A percentile compares a stretch with the other conserved stretches of the same genome.
phyloP scores from a whole-genome alignment of 2,888 invertebrate genomes.

The Tinea semifulvella region DNA sequence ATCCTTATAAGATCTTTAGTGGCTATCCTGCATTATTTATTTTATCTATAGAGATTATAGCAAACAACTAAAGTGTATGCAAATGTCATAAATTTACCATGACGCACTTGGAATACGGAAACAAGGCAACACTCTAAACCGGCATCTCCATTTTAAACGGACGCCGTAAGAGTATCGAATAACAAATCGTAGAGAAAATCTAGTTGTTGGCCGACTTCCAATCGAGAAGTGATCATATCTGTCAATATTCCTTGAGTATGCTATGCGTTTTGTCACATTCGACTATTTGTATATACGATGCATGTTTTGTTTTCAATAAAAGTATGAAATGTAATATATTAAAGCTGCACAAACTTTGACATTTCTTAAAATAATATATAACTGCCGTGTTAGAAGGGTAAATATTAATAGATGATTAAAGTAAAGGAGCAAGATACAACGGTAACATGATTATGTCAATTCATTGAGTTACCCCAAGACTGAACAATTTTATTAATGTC shows the following conservation, averaged over 20 bases:
- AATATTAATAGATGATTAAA: too few species aligned
- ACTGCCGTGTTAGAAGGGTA: too few species aligned
- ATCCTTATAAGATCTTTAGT: too few species aligned
- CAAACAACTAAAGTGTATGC: slow-evolving; percentile 32
- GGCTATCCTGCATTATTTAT: neutral
- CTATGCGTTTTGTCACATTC: slow-evolving; percentile 37
- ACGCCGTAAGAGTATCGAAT: slow-evolving; percentile 52
- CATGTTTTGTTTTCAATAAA: slow-evolving; percentile 8
- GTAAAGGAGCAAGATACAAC: neutral
- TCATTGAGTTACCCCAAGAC: slow-evolving; percentile 46
- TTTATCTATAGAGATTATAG: slow-evolving; percentile 3
- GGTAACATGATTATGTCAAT: slow-evolving; percentile 54
- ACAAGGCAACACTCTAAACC: slow-evolving; percentile 50
- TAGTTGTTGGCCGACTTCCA: slow-evolving; percentile 60
- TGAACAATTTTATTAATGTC: slow-evolving; percentile 55
- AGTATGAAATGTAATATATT: slow-evolving; percentile 8
- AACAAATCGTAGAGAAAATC: slow-evolving; percentile 60
- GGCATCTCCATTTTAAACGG: slow-evolving; percentile 60
- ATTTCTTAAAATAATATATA: too few species aligned
- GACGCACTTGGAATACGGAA: slow-evolving; percentile 47
- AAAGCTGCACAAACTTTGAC: neutral
- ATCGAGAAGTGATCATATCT: slow-evolving; percentile 63
- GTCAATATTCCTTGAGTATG: slow-evolving; percentile 60
- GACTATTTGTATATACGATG: slow-evolving; percentile 9
- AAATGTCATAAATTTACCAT: slow-evolving; percentile 44